phyloP scores from a whole-genome alignment of 2,888 invertebrate genomes.

The Nemoura dubitans region DNA sequence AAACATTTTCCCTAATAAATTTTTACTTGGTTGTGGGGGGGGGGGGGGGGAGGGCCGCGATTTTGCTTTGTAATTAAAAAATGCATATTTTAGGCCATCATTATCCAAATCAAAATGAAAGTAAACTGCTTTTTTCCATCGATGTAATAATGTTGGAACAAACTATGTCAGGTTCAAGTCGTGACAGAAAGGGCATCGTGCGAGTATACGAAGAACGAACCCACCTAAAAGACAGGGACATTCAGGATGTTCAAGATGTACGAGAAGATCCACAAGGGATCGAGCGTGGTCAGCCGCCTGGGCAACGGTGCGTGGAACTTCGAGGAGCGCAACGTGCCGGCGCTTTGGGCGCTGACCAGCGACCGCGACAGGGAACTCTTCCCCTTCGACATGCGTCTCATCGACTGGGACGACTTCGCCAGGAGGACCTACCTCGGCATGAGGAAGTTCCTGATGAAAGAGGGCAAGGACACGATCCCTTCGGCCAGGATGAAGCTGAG shows the following conservation, averaged over 20 bases:
- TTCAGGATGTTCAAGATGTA: background rate
- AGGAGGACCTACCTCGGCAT: background rate
- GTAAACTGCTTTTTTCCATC: too few relatives aligned
- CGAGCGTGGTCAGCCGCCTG: background rate
- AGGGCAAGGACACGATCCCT: background rate
- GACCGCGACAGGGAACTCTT: background rate
- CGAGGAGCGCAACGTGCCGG: background rate
- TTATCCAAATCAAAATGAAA: too few relatives aligned
- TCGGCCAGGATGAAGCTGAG: background rate
- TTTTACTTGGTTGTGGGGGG: too few relatives aligned
- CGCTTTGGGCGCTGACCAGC: background rate
- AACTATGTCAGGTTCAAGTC: too few relatives aligned
- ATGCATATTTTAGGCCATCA: too few relatives aligned
- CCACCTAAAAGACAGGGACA: too few relatives aligned
- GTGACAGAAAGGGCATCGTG: too few relatives aligned
- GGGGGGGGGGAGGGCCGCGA: too few relatives aligned
- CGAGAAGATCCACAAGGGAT: background rate
- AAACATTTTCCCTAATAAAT: too few relatives aligned
- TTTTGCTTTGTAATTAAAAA: too few relatives aligned
- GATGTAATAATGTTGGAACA: too few relatives aligned
- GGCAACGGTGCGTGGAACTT: background rate
- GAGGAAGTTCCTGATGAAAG: background rate
- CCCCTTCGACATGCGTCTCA: background rate
- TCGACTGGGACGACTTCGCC: background rate
- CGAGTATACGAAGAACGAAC: too few relatives aligned